A percentile compares a stretch with the other conserved stretches of the same genome.
These are phyloP conservation scores for Drosophila pseudoananassae DNA, from an alignment of 1,140 invertebrate genomes.

Conservation along the genomic window DNA sequence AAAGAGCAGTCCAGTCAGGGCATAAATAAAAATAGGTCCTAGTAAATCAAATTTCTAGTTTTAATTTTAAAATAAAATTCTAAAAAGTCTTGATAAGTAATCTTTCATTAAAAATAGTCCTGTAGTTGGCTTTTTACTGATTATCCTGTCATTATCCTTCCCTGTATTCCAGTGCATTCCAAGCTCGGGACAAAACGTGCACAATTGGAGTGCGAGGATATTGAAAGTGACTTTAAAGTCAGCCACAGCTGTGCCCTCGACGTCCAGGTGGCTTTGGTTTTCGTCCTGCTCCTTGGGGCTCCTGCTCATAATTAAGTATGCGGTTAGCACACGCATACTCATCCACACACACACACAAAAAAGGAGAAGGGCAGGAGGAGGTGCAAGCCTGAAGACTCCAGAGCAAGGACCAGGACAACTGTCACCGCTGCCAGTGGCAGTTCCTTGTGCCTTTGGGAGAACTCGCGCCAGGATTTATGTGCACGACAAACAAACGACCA, in stretches of 20 bases:
- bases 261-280: constrained; percentile 42
- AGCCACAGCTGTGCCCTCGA: constrained; percentile 40
- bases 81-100: no score
- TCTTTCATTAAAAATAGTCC: background rate
- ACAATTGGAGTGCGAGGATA: constrained; percentile 43
- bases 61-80: no score
- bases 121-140: no score
- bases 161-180: background rate
- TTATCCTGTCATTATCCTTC: constrained; percentile 1
- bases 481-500: constrained; percentile 82
- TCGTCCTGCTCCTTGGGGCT: constrained; percentile 6
- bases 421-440: constrained; percentile 73
- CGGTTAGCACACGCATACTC: constrained; percentile 64
- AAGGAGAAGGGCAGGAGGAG: constrained; percentile 3
- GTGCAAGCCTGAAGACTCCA: background rate
- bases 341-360: constrained; percentile 10
- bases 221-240: constrained; percentile 70
- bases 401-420: constrained; percentile 36
- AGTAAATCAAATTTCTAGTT: no score
- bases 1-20: background rate
- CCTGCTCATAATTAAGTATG: constrained; percentile 80
- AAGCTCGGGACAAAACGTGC: constrained; percentile 6
- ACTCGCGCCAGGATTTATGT: constrained; percentile 81
- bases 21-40: background rate
- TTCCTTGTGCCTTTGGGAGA: constrained; percentile 72